Evolutionary conservation across 2,797 vertebrate genomes (phyloP).

Genomic region (Sebastes alutus): DNA sequence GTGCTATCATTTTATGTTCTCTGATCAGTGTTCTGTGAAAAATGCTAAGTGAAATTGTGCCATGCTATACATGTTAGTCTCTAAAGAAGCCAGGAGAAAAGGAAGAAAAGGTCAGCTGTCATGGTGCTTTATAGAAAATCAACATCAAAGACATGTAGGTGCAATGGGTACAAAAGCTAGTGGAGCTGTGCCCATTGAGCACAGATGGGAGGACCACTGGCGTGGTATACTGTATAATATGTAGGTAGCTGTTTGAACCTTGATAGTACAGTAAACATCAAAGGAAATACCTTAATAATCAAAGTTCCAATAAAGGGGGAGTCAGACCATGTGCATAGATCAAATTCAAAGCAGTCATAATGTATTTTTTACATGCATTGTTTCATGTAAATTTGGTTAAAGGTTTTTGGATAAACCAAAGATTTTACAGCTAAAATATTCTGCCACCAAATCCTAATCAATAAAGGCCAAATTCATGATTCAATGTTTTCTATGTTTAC

Average conservation of each 20-base stretch:
- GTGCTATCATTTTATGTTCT: neutral
- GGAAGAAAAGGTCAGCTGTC: conserved; percentile 39
- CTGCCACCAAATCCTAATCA: neutral
- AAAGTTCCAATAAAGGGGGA: neutral
- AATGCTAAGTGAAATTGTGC: neutral
- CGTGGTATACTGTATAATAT: neutral
- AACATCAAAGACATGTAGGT: conserved; percentile 36
- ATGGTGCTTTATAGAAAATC: conserved; percentile 29
- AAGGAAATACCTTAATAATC: conserved; percentile 30
- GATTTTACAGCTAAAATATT: neutral
- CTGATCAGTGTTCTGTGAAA: conserved; percentile 3
- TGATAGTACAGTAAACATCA: conserved; percentile 23
- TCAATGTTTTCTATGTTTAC: neutral
- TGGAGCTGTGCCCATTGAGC: neutral
- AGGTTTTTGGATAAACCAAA: neutral
- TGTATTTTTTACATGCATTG: neutral
- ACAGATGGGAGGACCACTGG: neutral
- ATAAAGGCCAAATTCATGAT: neutral
- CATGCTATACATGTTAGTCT: neutral
- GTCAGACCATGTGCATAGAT: neutral
- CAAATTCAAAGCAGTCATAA: neutral
- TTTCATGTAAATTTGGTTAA: neutral
- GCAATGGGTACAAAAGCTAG: neutral
- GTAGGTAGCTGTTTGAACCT: neutral
- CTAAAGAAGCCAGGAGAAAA: neutral